Evolutionary conservation across 2,113 vertebrate genomes (phyloP).

Genomic region (Boleophthalmus pectinirostris): DNA sequence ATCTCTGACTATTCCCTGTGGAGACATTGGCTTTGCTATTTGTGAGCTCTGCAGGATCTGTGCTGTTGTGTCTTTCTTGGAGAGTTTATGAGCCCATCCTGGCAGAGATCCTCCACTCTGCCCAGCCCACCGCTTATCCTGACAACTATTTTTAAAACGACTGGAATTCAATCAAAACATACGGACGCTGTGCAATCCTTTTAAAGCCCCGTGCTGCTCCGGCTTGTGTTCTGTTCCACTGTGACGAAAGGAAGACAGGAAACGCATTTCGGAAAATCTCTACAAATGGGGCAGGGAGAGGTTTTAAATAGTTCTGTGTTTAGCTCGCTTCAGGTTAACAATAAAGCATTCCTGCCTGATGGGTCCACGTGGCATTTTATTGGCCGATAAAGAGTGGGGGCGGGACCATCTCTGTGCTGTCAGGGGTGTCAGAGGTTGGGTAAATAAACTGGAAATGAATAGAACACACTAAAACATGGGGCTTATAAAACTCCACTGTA

Average conservation of each 20-base stretch:
- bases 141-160: constrained; percentile 73
- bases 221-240: constrained; percentile 63
- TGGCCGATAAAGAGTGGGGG: constrained; percentile 49
- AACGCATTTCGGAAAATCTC: neutral
- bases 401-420: constrained; percentile 36
- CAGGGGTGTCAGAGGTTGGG: constrained; percentile 32
- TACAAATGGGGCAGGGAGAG: constrained; percentile 20
- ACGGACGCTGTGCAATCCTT: constrained; percentile 64
- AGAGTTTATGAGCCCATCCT: constrained; percentile 58
- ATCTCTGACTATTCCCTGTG: constrained; percentile 36
- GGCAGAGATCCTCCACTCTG: constrained; percentile 48
- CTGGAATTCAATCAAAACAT: constrained; percentile 78
- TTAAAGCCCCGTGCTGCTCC: constrained; percentile 61
- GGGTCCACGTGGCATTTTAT: constrained; percentile 61
- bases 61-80: constrained; percentile 50
- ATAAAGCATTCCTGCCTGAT: constrained; percentile 48
- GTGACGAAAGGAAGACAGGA: constrained; percentile 37
- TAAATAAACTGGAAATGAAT: constrained; percentile 47
- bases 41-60: constrained; percentile 56
- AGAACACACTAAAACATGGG: constrained; percentile 25
- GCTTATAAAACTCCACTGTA: constrained; percentile 35
- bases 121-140: constrained; percentile 62
- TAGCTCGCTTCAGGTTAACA: constrained; percentile 30
- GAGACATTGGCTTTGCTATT: constrained; percentile 58
- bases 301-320: constrained; percentile 39